Conservation (phyloP, 2,888 invertebrate species). For the Latrodectus hesperus region DNA sequence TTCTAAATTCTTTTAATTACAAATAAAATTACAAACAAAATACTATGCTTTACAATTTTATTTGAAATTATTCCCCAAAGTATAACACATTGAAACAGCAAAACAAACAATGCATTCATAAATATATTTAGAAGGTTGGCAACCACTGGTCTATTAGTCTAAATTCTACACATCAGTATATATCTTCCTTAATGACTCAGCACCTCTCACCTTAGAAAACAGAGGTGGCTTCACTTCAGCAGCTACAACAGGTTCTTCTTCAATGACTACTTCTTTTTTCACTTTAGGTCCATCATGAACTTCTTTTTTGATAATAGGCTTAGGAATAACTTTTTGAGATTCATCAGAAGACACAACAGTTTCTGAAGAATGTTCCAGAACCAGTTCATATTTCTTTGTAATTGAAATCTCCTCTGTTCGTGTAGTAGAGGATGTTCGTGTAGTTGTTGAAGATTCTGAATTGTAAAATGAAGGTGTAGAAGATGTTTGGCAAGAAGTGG, state of each 20-base stretch:
- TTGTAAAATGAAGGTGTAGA: slow-evolving; percentile 21
- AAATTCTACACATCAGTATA: slow-evolving; percentile 44
- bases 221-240: slow-evolving; percentile 68
- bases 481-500: slow-evolving; percentile 50
- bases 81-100: slow-evolving; percentile 9
- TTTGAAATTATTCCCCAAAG: slow-evolving; percentile 21
- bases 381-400: slow-evolving; percentile 60
- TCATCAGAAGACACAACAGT: slow-evolving; percentile 14
- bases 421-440: slow-evolving; percentile 49
- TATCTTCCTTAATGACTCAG: slow-evolving; percentile 67
- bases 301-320: slow-evolving; percentile 68
- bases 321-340: slow-evolving; percentile 29
- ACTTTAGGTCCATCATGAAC: slow-evolving; percentile 20
- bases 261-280: slow-evolving; percentile 67
- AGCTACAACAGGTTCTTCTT: slow-evolving; percentile 65
- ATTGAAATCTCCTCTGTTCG: slow-evolving; percentile 52
- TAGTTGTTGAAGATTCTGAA: slow-evolving; percentile 44
- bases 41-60: slow-evolving; percentile 22
- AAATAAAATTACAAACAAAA: slow-evolving; percentile 38
- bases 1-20: background rate
- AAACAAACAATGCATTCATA: slow-evolving; percentile 35
- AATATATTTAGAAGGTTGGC: slow-evolving; percentile 51
- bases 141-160: slow-evolving; percentile 56
- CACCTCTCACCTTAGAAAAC: slow-evolving; percentile 67
- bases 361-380: slow-evolving; percentile 45